Percentiles rank a stretch among this genome's conserved stretches.
Conservation (phyloP, 53 echinoderm and acorn worm genomes). For the Antedon mediterranea region DNA sequence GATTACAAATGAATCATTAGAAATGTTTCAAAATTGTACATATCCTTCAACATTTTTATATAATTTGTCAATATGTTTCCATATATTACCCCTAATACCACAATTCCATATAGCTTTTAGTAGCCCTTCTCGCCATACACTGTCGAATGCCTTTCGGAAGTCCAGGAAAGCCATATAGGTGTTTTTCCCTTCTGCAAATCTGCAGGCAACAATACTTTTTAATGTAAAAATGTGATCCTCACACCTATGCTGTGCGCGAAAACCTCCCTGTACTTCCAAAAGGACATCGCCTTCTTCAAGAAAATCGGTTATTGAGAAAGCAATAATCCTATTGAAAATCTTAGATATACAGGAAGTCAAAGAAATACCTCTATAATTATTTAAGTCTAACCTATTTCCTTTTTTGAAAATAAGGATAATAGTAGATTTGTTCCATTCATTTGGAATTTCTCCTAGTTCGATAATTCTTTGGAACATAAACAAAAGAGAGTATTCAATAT, state of each 20-base stretch:
- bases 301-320: not conserved
- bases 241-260: not conserved
- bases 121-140: not conserved
- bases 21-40: not conserved
- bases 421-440: not conserved
- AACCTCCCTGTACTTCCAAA: not conserved
- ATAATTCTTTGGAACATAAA: not conserved
- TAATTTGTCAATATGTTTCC: not conserved
- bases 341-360: not conserved
- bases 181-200: not conserved
- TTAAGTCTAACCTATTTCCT: not conserved
- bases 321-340: not conserved
- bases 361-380: not conserved
- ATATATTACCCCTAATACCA: not conserved
- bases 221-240: not conserved
- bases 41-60: not conserved
- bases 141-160: not conserved
- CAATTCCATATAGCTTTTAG: not conserved
- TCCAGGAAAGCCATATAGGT: not conserved
- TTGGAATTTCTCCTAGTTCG: not conserved
- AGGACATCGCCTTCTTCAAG: not conserved
- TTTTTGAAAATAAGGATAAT: not conserved
- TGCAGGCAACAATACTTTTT: not conserved
- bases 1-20: not conserved
- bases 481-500: not conserved